Conservation (phyloP, 2,113 vertebrate species). For the Onychostoma macrolepis region DNA sequence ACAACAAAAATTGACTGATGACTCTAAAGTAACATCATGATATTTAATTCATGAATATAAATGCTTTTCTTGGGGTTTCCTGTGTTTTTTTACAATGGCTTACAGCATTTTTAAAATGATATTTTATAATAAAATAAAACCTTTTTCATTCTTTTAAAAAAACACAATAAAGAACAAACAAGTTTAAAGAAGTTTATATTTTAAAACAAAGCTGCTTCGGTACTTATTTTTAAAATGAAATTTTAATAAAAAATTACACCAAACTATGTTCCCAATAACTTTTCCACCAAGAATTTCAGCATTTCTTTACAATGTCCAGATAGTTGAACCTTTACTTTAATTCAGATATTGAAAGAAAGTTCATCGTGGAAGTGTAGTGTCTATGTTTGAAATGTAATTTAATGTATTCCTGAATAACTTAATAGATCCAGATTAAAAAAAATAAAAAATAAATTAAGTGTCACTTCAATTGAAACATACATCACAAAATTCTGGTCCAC, state of each 20-base stretch:
- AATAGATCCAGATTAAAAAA: neutral
- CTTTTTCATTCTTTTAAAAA: neutral
- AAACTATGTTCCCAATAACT: neutral
- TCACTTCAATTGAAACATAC: neutral
- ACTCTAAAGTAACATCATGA: no score
- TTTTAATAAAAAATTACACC: neutral
- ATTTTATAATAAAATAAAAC: neutral
- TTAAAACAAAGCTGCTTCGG: neutral
- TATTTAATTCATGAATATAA: neutral
- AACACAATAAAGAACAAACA: no score
- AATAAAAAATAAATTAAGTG: no score
- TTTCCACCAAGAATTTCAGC: neutral
- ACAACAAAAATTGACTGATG: no score
- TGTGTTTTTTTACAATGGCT: neutral
- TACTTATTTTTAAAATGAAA: neutral
- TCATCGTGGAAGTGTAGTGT: neutral
- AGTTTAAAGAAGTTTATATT: neutral
- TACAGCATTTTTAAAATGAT: neutral
- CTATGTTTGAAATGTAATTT: neutral
- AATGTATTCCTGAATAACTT: neutral
- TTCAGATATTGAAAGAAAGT: neutral
- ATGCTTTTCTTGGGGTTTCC: neutral
- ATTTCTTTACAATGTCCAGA: neutral
- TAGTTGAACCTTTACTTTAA: neutral
- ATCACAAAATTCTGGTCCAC: constrained; percentile 83